Base-by-base conservation (phyloP, 2,113 vertebrate species). In the Silurus meridionalis region DNA sequence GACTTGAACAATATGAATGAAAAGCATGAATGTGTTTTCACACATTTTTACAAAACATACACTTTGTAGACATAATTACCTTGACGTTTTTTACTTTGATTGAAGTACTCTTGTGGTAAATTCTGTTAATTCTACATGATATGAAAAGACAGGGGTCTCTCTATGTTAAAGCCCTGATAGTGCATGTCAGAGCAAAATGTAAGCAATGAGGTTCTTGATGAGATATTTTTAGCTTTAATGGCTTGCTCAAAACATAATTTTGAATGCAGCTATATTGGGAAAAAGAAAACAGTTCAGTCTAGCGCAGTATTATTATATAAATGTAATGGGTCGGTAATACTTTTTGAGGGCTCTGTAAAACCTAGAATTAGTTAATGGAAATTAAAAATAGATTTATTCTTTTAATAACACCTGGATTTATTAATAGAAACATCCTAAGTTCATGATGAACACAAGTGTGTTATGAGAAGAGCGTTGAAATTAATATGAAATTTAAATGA, bases 401-500 rank as follows among this genome's bases (percentile, higher is more conserved):
- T 83, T 66, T 69, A 67, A 67, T 67, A 67, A 52, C 25, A 69
- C 13, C n/a, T 8, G 1, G 23, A 55, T 60, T 84, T 55, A 83
- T 74, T 60, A 19, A 61, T 85, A 25, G 52, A 25, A 71, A 71
- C 23, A 8, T 67, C n/a, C 4, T 52, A n/a, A n/a, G n/a, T 71
- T 71, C 8, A 4, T 53, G 15, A n/a, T 75, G 13, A 23, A 81
- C 69, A 52, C n/a, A 55, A 10, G 7, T 69, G 84, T 67, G 63
- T 55, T 80, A 64, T 69, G 25, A 69, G 53, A 72, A 8, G 28
- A 60, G 66, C 78, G 1, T 50, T 50, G 6, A 74, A 86, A 86
- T 86, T 21, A 19, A 37, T 37, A 37, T 37, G 1, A 2, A 63
- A 75, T 60, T 63, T 82, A 23, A 82, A 82, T 82, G 28, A 86